Base-by-base conservation (phyloP, 2,797 vertebrate genomes). In the Acanthurus lineatus region DNA sequence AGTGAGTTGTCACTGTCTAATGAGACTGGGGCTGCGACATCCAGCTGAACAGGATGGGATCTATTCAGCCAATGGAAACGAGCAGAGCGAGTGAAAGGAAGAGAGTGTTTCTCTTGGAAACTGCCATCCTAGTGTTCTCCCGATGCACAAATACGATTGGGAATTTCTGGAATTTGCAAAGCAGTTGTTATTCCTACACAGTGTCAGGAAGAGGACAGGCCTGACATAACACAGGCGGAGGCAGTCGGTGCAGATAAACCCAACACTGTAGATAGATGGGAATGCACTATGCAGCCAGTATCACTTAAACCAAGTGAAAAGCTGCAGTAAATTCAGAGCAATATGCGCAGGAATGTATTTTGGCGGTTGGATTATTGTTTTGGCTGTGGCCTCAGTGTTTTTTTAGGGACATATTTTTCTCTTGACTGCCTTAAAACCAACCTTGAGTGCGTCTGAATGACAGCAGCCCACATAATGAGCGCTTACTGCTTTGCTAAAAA, bases 161-260 rank as follows among this genome's bases (percentile, higher is more conserved):
- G 91, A 93, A 92, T 92, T 69, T 76, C 44, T 85, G 86, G 91
- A 91, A 91, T 93, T 82, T 86, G 81, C 64, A 75, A 65, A 80
- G 76, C 65, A 76, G 80, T 53, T 90, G 90, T 91, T 91, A 76
- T 91, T 92, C 76, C 79, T 74, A 0, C 40, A 19, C 60, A 19
- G 84, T 78, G 80, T 89, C 85, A 89, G 88, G 89, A 89, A 91
- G 79, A 87, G 86, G 90, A 90, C 90, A 56, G 76, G 84, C 85
- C 88, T 91, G 88, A 90, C 77, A 86, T 44, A 88, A 89, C 89
- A 88, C 73, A 77, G 75, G 69, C 77, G 22, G 52, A 71, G 71
- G 78, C 73, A 69, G 78, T 73, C 77, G 75, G 69, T 25, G 61
- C 75, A 76, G 42, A 84, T 76, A 73, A 82, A 77, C 54, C 44